Evolutionary conservation across 37 sponge, comb jelly and placozoan species (phyloP), one percentile per base, ranked within the genome.

Genomic region (Chondrosia reniformis): DNA sequence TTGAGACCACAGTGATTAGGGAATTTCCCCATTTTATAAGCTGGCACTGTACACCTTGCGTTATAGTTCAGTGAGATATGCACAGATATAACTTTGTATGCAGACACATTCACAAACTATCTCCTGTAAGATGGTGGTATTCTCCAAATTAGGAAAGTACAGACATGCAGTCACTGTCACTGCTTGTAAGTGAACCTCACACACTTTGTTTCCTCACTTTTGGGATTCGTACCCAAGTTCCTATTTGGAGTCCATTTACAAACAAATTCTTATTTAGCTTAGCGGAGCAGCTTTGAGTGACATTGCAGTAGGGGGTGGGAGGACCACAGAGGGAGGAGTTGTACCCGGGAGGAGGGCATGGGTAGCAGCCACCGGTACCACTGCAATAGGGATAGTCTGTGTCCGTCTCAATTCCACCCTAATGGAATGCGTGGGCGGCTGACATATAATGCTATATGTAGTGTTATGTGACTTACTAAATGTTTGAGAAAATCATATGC

Each of bases 241-340:
- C 52, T 13, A 93, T 75, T 55, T 84, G 83, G 22, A 93, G 67
- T 41, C 89, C 90, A 9, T 79, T 62, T 15, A 93, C 89, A 76
- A 89, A 89, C 61, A 77, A 38, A 22, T 31, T 49, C 0, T 55
- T 31, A 58, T 89, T 76, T 33, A 93, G 61, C 66, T 81, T 89
- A 41, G 54, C 78, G 0, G 41, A 24, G 52, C 94, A 93, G 76
- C 90, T 89, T 1, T 88, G 67, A 0, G 79, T 82, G 78, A 84
- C 76, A 67, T 82, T 80, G 63, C 94, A 93, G 80, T 89, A 93
- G 17, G 41, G 17, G 13, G 91, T 81, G 17, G 89, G 86, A 17
- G 84, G 89, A 30, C 94, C 94, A 78, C 94, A 93, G 30, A 83
- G 74, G 5, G 90, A 86, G 67, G 61, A 81, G 84, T 93, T 93